A percentile compares a stretch with the other conserved stretches of the same genome.
Evolutionary conservation across 2,888 invertebrate species (phyloP).

Genomic region (Lutraria lutraria): DNA sequence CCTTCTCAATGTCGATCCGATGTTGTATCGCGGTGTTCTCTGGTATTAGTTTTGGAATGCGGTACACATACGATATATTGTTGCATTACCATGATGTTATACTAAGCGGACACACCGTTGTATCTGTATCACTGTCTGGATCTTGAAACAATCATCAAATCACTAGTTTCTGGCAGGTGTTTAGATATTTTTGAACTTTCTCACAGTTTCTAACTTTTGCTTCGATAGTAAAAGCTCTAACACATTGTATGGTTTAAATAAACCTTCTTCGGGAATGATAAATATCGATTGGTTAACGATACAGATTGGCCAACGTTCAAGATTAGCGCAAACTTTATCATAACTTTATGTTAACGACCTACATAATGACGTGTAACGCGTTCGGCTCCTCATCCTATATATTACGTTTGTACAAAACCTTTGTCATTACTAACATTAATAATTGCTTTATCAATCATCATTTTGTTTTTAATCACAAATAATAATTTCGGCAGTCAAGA

Average conservation of each 20-base stretch:
- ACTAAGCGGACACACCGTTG: neutral
- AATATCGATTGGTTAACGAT: conserved; percentile 4
- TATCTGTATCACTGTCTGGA: neutral
- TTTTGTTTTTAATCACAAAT: neutral
- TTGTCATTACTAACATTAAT: neutral
- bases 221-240: neutral
- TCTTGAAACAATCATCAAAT: neutral
- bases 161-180: neutral
- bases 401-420: neutral
- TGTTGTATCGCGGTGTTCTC: too few species aligned
- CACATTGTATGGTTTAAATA: conserved; percentile 1
- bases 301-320: conserved; percentile 12
- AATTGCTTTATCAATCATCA: neutral
- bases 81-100: too few species aligned
- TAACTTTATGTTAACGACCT: neutral
- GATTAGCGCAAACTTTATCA: conserved; percentile 7
- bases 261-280: neutral
- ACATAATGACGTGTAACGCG: neutral
- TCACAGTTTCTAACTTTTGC: conserved; percentile 2
- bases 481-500: neutral
- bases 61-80: too few species aligned
- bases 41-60: too few species aligned
- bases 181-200: conserved; percentile 3
- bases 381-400: neutral
- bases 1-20: too few species aligned